Evolutionary conservation across 2,888 invertebrate species (phyloP), one percentile per base, ranked within the genome.

Genomic region (Panopea generosa): DNA sequence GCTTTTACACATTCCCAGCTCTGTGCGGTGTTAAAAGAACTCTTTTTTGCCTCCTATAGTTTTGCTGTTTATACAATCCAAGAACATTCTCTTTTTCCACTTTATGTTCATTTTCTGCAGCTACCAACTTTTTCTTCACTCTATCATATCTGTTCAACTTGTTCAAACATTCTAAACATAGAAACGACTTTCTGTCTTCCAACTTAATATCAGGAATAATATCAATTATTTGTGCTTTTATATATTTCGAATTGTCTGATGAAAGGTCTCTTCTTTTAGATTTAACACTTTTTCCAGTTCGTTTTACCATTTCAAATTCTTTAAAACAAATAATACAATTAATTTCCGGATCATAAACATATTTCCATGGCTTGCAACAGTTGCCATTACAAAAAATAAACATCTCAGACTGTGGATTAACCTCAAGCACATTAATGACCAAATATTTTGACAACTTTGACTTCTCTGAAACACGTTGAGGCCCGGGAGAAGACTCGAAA

Each of bases 1-100:
- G n/a, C 27, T 27, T 59, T 9, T 26, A 27, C 1, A 59, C 27
- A 45, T 43, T 59, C 26, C 45, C 45, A 22, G 45, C 26, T 47
- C 59, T 59, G 2, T 59, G 59, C 45, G 43, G 59, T 2, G 59
- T 59, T 24, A 59, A 24, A 18, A 59, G 59, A 11, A 59, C 26
- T 18, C 43, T 45, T 59, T 59, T 33, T 4, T 59, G 45, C 9
- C 45, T 45, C 59, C 27, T n/a, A n/a, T n/a, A n/a, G n/a, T n/a
- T 45, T 45, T 24, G 45, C 27, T 18, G 43, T 11, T 45, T 26
- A 26, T 47, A 59, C 43, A 59, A 27, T 26, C 26, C 26, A 26
- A 27, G 26, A 45, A 45, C 27, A 9, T 2, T 45, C 18, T 59
- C 47, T n/a, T 59, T 59, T 59, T 59, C 59, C 26, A 27, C 26